Evolutionary conservation across 2,888 invertebrate genomes (phyloP).

Genomic region (Lycophotia porphyrea): DNA sequence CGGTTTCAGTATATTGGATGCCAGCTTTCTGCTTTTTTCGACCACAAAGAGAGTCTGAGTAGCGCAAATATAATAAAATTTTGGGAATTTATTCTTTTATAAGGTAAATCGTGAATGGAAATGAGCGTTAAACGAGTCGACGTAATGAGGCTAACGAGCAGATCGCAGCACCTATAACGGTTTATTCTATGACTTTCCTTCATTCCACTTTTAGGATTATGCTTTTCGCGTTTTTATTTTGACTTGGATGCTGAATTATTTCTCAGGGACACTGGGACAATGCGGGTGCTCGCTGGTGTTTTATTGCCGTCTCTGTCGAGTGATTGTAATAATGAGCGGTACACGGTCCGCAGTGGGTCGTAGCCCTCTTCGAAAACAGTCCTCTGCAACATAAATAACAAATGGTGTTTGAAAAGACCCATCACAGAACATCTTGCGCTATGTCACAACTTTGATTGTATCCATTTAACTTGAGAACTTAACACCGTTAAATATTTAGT

Average conservation of each 20-base stretch:
- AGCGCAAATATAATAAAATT: conserved; percentile 56
- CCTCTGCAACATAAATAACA: conserved; percentile 77
- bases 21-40: conserved; percentile 50
- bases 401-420: conserved; percentile 79
- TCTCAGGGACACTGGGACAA: conserved; percentile 64
- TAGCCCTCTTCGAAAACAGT: conserved; percentile 62
- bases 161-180: conserved; percentile 66
- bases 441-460: conserved; percentile 82
- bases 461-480: conserved; percentile 78
- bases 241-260: conserved; percentile 54
- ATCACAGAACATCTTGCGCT: conserved; percentile 72
- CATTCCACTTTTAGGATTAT: conserved; percentile 45
- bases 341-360: conserved; percentile 5
- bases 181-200: conserved; percentile 56
- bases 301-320: conserved; percentile 36
- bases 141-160: conserved; percentile 73
- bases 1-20: conserved; percentile 57
- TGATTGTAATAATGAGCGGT: conserved; percentile 40
- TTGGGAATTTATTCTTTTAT: conserved; percentile 58
- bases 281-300: conserved; percentile 35
- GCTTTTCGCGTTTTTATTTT: conserved; percentile 45
- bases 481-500: conserved; percentile 73
- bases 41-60: conserved; percentile 54
- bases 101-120: conserved; percentile 63
- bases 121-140: conserved; percentile 69